Evolutionary conservation across 2,888 invertebrate genomes (phyloP), one percentile per base, ranked within the genome.

Genomic region (Alloplasta piceator): DNA sequence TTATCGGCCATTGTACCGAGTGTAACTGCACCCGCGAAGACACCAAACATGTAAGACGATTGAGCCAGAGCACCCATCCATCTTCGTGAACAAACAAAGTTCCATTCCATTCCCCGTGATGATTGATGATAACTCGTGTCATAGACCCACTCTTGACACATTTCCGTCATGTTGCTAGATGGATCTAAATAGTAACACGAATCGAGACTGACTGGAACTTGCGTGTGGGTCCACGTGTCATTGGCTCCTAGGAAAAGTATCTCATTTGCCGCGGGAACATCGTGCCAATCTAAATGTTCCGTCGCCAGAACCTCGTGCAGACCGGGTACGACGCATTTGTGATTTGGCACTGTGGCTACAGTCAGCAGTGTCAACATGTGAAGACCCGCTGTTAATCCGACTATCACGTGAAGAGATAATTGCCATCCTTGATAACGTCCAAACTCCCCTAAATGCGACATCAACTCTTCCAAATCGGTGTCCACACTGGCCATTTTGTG

Each of bases 61-160:
- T 97, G 97, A 0, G 96, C 96, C 16, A 96, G 90, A 0, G 97
- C 96, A 1, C 96, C 96, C 95, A 95, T 95, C 97, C 97, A 97
- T 83, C 96, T 93, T 79, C 94, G 93, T 83, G 95, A 94, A 89
- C 98, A 98, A 0, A 97, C 96, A 68, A 97, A 94, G 89, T 95
- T 93, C 97, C 97, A 97, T 91, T 98, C 97, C 12, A 97, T 96
- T 6, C 95, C 95, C 66, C 96, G 94, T 0, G 97, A 96, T 0
- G 95, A 95, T 76, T 94, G 92, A 84, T 96, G 95, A 87, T 96
- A 96, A 0, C 95, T 96, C 6, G 93, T 93, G 87, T 97, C 96
- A 90, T 95, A 97, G 0, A 95, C 95, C 94, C 95, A 97, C 0
- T 93, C 92, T 6, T 90, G 86, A 85, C 95, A 95, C 0, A 89